These are phyloP conservation scores for Dolomedes plantarius DNA, from an alignment of 2,888 invertebrate genomes.

Conservation along the genomic window DNA sequence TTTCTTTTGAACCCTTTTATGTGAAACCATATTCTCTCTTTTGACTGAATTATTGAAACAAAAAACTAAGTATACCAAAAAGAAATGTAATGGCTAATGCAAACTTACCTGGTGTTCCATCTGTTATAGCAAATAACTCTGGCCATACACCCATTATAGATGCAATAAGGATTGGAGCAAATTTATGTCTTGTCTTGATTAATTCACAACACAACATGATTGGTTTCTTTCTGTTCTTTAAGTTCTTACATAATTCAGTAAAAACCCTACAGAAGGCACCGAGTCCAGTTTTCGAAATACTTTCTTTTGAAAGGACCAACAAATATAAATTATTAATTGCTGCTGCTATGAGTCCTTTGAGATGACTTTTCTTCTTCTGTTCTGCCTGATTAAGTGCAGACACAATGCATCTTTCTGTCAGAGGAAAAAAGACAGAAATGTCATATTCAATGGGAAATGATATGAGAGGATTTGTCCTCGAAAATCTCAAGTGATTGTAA, in stretches of 20 bases:
- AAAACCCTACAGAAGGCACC: slow-evolving; percentile 44
- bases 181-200: background rate
- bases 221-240: background rate
- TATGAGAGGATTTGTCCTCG: slow-evolving; percentile 26
- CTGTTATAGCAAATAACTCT: slow-evolving; percentile 14
- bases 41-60: no score
- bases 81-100: no score
- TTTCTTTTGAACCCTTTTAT: no score
- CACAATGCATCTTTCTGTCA: slow-evolving; percentile 18
- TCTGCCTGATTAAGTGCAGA: slow-evolving; percentile 6
- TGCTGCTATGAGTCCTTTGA: background rate
- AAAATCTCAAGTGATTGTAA: background rate
- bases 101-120: slow-evolving; percentile 23
- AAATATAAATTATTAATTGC: background rate
- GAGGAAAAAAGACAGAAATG: background rate
- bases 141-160: slow-evolving; percentile 34
- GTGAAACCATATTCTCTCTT: no score
- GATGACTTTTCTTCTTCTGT: background rate
- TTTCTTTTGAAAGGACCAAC: slow-evolving; percentile 16
- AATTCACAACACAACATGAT: slow-evolving; percentile 27
- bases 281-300: slow-evolving; percentile 10
- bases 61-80: no score
- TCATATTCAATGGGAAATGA: background rate
- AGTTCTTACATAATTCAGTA: slow-evolving; percentile 32
- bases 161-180: slow-evolving; percentile 38